phyloP scores from a whole-genome alignment of 2,113 vertebrate genomes.

The Thalassarche chlororhynchos region DNA sequence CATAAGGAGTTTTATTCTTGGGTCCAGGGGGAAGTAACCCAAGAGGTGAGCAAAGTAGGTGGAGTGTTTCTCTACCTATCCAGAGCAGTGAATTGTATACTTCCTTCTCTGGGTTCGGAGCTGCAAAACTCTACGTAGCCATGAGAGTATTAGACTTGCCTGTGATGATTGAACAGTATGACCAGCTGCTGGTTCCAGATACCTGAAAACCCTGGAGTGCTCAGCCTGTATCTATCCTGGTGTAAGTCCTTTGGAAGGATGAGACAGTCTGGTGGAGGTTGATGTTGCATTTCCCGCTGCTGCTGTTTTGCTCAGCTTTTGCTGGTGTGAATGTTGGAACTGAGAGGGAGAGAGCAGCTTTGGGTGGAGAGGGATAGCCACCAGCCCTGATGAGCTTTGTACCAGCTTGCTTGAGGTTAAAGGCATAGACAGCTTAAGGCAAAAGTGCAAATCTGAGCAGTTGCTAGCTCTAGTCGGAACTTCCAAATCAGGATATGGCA shows the following conservation, averaged over 20 bases:
- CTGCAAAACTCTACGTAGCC: not conserved
- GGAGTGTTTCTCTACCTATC: not conserved
- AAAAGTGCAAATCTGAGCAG: not conserved
- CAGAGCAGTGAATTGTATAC: not conserved
- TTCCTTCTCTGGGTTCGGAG: not conserved
- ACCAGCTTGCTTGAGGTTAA: not conserved
- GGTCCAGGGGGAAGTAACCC: not conserved
- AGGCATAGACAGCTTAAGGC: not conserved
- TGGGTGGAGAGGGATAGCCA: not conserved
- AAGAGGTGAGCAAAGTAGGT: not conserved
- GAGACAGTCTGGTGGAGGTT: not conserved
- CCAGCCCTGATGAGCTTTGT: not conserved
- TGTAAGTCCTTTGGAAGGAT: not conserved
- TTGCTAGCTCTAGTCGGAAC: not conserved
- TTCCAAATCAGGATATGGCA: not conserved
- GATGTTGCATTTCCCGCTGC: not conserved
- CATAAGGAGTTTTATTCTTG: not conserved
- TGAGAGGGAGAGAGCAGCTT: not conserved
- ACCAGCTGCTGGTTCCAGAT: not conserved
- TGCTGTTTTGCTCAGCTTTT: not conserved
- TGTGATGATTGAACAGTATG: not conserved
- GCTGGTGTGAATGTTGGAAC: not conserved
- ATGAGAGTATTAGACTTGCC: not conserved
- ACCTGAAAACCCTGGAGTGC: not conserved
- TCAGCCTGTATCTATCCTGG: not conserved